phyloP scores from a whole-genome alignment of 1,140 invertebrate genomes.

The Drosophila nasuta region DNA sequence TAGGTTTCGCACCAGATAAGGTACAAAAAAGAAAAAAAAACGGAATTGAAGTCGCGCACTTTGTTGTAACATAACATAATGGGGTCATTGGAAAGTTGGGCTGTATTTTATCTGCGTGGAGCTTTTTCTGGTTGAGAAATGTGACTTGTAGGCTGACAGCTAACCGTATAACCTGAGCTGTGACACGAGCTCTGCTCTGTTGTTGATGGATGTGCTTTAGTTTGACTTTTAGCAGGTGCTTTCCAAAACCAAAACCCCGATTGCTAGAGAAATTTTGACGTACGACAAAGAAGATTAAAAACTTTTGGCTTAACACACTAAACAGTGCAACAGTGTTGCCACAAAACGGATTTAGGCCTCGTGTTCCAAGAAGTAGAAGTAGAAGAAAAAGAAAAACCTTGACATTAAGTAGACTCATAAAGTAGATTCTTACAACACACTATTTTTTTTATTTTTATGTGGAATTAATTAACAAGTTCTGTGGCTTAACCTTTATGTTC shows the following conservation, averaged over 20 bases:
- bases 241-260: neutral
- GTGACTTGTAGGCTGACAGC: conserved; percentile 42
- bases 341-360: too few species aligned
- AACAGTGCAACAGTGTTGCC: conserved; percentile 1
- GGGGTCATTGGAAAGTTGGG: conserved; percentile 56
- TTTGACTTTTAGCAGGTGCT: conserved; percentile 29
- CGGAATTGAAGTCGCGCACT: conserved; percentile 36
- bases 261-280: conserved; percentile 9
- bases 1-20: conserved; percentile 47
- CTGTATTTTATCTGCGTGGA: conserved; percentile 37
- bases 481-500: conserved; percentile 8
- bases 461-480: conserved; percentile 15
- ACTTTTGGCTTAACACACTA: neutral
- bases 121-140: conserved; percentile 26
- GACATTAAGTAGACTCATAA: neutral
- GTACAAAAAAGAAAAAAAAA: conserved; percentile 11
- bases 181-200: conserved; percentile 18
- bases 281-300: neutral
- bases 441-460: neutral
- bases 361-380: too few species aligned
- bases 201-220: conserved; percentile 34
- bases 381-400: neutral
- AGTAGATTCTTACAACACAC: neutral
- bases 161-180: conserved; percentile 15
- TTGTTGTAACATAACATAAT: conserved; percentile 2